Conservation (phyloP, 1,140 invertebrate genomes). For the Philaenus spumarius region DNA sequence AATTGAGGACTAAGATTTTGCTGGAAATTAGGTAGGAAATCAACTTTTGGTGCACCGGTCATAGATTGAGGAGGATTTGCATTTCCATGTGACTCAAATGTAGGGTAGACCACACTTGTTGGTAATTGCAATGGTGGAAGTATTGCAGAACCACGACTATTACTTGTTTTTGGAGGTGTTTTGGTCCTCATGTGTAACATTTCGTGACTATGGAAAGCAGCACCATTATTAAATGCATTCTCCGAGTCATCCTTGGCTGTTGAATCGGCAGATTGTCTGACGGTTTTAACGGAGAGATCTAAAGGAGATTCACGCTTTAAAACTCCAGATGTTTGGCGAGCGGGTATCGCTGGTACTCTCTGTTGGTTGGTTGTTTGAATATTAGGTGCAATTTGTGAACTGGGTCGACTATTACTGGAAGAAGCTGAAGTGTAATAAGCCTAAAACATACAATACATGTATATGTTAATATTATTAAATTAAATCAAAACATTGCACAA, state of each 20-base stretch:
- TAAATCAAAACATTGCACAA: too few species aligned
- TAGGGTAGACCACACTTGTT: constrained; percentile 29
- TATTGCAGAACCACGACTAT: not conserved
- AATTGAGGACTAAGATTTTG: constrained; percentile 19
- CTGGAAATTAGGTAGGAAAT: constrained; percentile 60
- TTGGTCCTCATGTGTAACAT: constrained; percentile 1
- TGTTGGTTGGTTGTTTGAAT: constrained; percentile 5
- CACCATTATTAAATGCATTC: not conserved
- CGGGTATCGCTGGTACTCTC: constrained; percentile 5
- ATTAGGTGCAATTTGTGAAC: not conserved
- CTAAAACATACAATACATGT: constrained; percentile 3
- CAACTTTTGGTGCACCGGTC: constrained; percentile 56
- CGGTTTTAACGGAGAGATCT: constrained; percentile 78
- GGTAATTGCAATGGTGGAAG: constrained; percentile 24
- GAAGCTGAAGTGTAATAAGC: constrained; percentile 12
- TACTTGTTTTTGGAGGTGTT: constrained; percentile 5
- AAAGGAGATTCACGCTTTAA: constrained; percentile 66
- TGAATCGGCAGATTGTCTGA: constrained; percentile 76
- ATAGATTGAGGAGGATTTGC: constrained; percentile 17
- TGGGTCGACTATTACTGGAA: constrained; percentile 7
- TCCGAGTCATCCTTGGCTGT: constrained; percentile 50
- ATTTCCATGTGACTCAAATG: constrained; percentile 31
- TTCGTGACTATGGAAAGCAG: constrained; percentile 9
- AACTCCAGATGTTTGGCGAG: constrained; percentile 23
- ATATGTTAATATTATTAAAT: too few species aligned